Evolutionary conservation across 2,113 vertebrate genomes (phyloP), one percentile per base, ranked within the genome.

Genomic region (Cyprinodon variegatus): DNA sequence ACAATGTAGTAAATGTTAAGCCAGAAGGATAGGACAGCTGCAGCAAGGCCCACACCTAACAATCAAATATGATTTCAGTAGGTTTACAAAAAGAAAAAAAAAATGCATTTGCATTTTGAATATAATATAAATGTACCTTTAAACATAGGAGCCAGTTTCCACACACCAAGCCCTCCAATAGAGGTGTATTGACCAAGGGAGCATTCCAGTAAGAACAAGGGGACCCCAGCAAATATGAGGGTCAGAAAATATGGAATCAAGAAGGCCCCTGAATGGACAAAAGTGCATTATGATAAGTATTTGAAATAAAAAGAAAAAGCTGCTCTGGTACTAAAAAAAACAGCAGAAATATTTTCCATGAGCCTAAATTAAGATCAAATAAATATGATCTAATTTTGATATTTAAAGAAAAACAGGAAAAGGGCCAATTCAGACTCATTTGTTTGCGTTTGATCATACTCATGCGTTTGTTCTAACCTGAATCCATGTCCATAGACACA

Each of bases 1-100:
- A 99, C 96, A 74, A 99, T 96, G 94, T 99, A 99, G 93, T 99
- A 99, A 93, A 99, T 99, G 91, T 99, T 99, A 72, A 99, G 96
- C 96, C 96, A 99, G 94, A 99, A 99, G 70, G 98, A 98, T 11
- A 99, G 93, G 78, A 99, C 96, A 17, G 96, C 97, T 15, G 98
- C 97, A 11, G 98, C 98, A 15, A 99, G 95, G 57, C 98, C 98
- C 90, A 99, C 98, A 90, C 98, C 98, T 99, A 89, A 0, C 84
- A 66, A 41, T 72, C 53, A 77, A 64, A 85, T 73, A 89, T 73
- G 10, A 69, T 77, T 83, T 68, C 83, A 46, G 15, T 62, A 37
- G 8, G 50, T 57, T 57, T 57, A 17, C 3, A 57, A 57, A 57
- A 8, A 57, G n/a, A 20, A 41, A 9, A 41, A 2, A 20, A 20